Conservation (phyloP, 2,113 vertebrate species). For the Pseudorectes ferrugineus region DNA sequence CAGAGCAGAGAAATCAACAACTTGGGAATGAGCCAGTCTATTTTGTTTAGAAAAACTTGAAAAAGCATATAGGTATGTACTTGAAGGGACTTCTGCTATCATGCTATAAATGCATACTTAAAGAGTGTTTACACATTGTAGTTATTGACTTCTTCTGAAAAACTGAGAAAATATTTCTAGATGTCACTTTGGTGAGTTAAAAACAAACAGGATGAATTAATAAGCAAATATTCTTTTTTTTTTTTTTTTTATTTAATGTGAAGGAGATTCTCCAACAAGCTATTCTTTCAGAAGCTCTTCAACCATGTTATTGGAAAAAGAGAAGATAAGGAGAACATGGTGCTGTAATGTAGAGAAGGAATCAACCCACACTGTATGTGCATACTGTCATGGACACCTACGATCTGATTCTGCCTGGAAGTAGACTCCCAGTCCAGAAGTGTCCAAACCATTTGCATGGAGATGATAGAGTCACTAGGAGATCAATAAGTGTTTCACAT, state of each 20-base stretch:
- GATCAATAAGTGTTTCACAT: not conserved
- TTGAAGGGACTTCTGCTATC: not conserved
- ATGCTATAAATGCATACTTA: not conserved
- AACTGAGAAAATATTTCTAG: not conserved
- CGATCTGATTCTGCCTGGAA: not conserved
- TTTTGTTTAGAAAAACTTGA: not conserved
- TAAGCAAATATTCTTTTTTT: not conserved
- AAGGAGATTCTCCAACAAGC: not conserved
- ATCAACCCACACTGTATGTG: not conserved
- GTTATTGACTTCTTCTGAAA: not conserved
- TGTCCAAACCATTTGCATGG: not conserved
- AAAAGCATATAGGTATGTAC: not conserved
- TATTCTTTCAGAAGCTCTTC: not conserved
- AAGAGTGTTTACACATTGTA: not conserved
- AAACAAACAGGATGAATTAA: not conserved
- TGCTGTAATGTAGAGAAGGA: not conserved
- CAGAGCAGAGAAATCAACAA: not conserved
- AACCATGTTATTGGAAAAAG: rapidly evolving
- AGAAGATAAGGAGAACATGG: not conserved
- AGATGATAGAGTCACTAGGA: not conserved
- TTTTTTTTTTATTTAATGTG: not conserved
- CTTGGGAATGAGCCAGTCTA: not conserved
- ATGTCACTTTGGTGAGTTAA: not conserved
- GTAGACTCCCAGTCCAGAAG: not conserved
- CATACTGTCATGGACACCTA: not conserved